Evolutionary conservation across 2,888 invertebrate species (phyloP), one percentile per base, ranked within the genome.

Genomic region (Chrysomela aeneicollis): DNA sequence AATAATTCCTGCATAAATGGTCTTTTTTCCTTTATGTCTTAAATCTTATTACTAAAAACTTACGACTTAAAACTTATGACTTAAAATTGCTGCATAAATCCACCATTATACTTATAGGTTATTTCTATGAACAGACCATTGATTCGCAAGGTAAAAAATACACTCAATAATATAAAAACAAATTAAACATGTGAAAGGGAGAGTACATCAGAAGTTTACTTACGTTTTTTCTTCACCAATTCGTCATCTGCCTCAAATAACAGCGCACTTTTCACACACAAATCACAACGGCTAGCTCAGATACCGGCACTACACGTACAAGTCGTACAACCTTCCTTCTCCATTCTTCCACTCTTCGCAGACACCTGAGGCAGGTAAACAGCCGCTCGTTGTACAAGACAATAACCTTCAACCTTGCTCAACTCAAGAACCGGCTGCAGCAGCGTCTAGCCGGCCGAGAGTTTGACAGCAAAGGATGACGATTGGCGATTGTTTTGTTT

Each of bases 291-390:
- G 10, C 42, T 42, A 42, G 2, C 42, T 42, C 42, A 42, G 42
- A 15, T 12, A 42, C 42, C 15, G 42, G 15, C 42, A 42, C 42
- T 42, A 42, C 42, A n/a, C 8, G 12, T 26, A 26, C 26, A 26
- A 26, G 4, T 6, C 8, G 12, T 26, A 26, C 26, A 26, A 26
- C 26, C 26, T 26, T 26, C 26, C 26, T 26, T 26, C 42, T 42
- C 15, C 42, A 42, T 42, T 42, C 42, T 42, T 4, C 42, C 15
- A 42, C 42, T 42, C 42, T 42, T 42, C 15, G 42, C 4, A 15
- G 42, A 42, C 42, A 42, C 42, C 42, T 42, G 42, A 42, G 15
- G 15, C 42, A 42, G 42, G 42, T 42, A 42, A 42, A 42, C 42
- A 42, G 15, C 42, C 42, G 15, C 15, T 5, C 32, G 10, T 10